These are phyloP conservation scores for Pheosia gnoma DNA, from an alignment of 2,888 invertebrate species.

Conservation along the genomic window DNA sequence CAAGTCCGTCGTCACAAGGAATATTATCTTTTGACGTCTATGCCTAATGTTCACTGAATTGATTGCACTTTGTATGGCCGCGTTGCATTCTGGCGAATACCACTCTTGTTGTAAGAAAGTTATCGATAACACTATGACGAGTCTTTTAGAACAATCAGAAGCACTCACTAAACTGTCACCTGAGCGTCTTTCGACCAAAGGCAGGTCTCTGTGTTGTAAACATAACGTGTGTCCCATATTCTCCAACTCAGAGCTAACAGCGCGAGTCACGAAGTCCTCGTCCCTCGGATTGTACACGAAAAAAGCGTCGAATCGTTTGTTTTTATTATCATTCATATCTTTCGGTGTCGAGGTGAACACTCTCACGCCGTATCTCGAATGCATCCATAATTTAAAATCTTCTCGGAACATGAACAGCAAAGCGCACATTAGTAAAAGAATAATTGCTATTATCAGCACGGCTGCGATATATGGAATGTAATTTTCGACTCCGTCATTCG, in stretches of 20 bases:
- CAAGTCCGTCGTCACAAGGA: conserved; percentile 81
- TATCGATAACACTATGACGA: conserved; percentile 91
- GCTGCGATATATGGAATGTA: conserved; percentile 90
- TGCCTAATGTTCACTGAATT: conserved; percentile 86
- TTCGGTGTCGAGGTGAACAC: conserved; percentile 86
- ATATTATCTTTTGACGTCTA: conserved; percentile 84
- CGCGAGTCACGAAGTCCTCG: conserved; percentile 88
- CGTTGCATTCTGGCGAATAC: conserved; percentile 91
- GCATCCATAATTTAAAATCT: conserved; percentile 91
- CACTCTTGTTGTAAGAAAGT: conserved; percentile 93
- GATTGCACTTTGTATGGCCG: conserved; percentile 90
- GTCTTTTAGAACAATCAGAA: conserved; percentile 86
- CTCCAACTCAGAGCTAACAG: conserved; percentile 89
- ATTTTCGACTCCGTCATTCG: conserved; percentile 87
- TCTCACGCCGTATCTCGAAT: conserved; percentile 90
- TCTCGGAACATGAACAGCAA: conserved; percentile 89
- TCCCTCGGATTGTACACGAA: conserved; percentile 93
- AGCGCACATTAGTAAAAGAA: conserved; percentile 87
- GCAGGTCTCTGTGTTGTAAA: conserved; percentile 87
- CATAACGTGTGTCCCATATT: conserved; percentile 86
- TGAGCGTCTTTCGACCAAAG: conserved; percentile 83
- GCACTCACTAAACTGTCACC: conserved; percentile 82
- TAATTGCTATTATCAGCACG: conserved; percentile 87
- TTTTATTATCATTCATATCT: conserved; percentile 83
- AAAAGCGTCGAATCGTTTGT: conserved; percentile 93